Base-by-base conservation (phyloP, 1,140 invertebrate species). In the Drosophila kohkoa region DNA sequence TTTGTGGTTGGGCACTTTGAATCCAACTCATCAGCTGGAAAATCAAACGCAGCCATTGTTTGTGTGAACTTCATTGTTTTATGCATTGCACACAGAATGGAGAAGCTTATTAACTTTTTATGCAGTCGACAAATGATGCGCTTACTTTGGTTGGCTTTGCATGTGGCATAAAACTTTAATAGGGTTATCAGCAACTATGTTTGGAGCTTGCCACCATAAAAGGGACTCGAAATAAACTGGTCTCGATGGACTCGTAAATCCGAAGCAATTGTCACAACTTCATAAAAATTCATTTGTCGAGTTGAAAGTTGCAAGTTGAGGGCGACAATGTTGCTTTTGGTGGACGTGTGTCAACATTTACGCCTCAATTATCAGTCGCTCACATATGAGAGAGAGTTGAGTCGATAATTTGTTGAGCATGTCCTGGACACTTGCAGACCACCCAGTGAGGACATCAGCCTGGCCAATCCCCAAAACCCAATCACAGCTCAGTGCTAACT, bases 271-370 rank as follows among this genome's bases (percentile, higher is more conserved):
- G 71, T 68, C 71, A 28, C 65, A 38, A 15, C 45, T 66, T 54
- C 79, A 82, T 88, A 82, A 82, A 79, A 77, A 54, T 66, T 55
- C 48, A 64, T 41, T 83, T 55, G 67, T 5, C 11, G 20, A 5
- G 41, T 41, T 41, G 32, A 6, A 30, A 64, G 62, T 52, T 52
- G 25, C 41, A 45, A 55, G 63, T 59, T 48, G 35, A 35, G 45
- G 51, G 28, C 28, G 46, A 59, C 70, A 82, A 82, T 73, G 82
- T 86, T 48, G 10, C 57, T 38, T 0, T 25, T 25, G 6, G 35
- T 70, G 82, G 73, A 89, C 83, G 83, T 89, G 85, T 83, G 83
- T 65, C 77, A 58, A 83, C 85, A 89, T 88, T 88, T 88, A 88
- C 77, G 83, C 66, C 83, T 88, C 83, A 88, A 88, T 87, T 87